A percentile compares a stretch with the other conserved stretches of the same genome.
These are phyloP conservation scores for Rhyzopertha dominica DNA, from an alignment of 1,140 invertebrate genomes.

Conservation along the genomic window DNA sequence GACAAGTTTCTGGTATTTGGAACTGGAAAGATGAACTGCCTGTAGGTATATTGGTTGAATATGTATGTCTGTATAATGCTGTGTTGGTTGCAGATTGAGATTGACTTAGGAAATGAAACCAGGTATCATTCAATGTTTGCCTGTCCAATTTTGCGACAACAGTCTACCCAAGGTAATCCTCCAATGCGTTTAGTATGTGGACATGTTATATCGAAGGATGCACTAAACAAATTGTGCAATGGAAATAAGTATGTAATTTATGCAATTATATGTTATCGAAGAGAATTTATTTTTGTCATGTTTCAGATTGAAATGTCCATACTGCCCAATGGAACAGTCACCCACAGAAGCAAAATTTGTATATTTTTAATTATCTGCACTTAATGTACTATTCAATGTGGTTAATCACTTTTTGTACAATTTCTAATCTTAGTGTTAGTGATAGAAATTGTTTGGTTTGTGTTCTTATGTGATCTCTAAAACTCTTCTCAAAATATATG, in stretches of 20 bases:
- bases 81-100: slow-evolving; percentile 71
- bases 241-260: slow-evolving; percentile 76
- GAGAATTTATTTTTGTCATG: slow-evolving; percentile 11
- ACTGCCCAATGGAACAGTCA: slow-evolving; percentile 95
- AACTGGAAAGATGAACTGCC: slow-evolving; percentile 93
- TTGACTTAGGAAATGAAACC: slow-evolving; percentile 79
- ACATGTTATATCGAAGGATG: slow-evolving; percentile 96
- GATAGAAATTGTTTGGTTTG: slow-evolving; percentile 22
- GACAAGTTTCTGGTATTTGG: slow-evolving; percentile 93
- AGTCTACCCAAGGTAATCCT: slow-evolving; percentile 93
- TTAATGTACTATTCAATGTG: slow-evolving; percentile 13
- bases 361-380: slow-evolving; percentile 65
- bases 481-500: too few relatives aligned
- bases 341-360: slow-evolving; percentile 88
- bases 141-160: slow-evolving; percentile 95
- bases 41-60: slow-evolving; percentile 53
- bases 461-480: slow-evolving; percentile 25
- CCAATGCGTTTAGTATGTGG: slow-evolving; percentile 96
- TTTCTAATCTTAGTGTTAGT: slow-evolving; percentile 14
- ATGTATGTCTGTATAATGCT: slow-evolving; percentile 2
- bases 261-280: neutral
- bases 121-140: slow-evolving; percentile 97
- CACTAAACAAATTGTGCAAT: slow-evolving; percentile 88
- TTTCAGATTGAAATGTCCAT: slow-evolving; percentile 93
- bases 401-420: slow-evolving; percentile 21